phyloP scores from a whole-genome alignment of 2,888 invertebrate genomes.

The Amphipoea lucens region DNA sequence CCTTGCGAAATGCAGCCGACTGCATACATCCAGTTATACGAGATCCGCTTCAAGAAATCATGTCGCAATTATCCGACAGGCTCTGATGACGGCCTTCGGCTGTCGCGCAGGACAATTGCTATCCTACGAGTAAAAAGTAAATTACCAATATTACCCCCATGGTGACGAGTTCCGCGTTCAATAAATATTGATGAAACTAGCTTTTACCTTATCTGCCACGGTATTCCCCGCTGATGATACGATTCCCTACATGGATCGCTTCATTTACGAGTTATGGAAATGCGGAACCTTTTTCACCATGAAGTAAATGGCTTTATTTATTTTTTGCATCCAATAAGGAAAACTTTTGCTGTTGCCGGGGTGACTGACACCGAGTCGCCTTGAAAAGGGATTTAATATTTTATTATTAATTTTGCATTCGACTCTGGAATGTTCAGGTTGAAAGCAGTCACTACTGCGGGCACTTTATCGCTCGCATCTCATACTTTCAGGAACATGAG shows the following conservation, averaged over 20 bases:
- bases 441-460: slow-evolving; percentile 9
- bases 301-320: slow-evolving; percentile 50
- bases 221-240: slow-evolving; percentile 58
- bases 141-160: slow-evolving; percentile 33
- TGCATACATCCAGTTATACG: slow-evolving; percentile 73
- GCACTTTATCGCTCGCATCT: slow-evolving; percentile 40
- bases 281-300: slow-evolving; percentile 58
- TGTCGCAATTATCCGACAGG: slow-evolving; percentile 75
- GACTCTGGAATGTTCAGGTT: slow-evolving; percentile 12
- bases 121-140: slow-evolving; percentile 47
- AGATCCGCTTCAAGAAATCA: slow-evolving; percentile 79
- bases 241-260: slow-evolving; percentile 42
- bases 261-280: slow-evolving; percentile 40
- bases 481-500: slow-evolving; percentile 43
- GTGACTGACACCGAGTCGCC: slow-evolving; percentile 73
- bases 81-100: slow-evolving; percentile 75
- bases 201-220: slow-evolving; percentile 45
- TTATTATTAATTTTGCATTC: slow-evolving; percentile 22
- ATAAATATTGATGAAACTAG: slow-evolving; percentile 40
- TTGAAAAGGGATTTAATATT: slow-evolving; percentile 66
- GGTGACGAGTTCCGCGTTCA: slow-evolving; percentile 63
- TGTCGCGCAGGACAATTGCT: slow-evolving; percentile 69
- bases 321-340: slow-evolving; percentile 64
- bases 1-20: slow-evolving; percentile 82
- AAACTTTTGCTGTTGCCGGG: slow-evolving; percentile 66